Base-by-base conservation (phyloP, 2,113 vertebrate species). In the Rafetus swinhoei region DNA sequence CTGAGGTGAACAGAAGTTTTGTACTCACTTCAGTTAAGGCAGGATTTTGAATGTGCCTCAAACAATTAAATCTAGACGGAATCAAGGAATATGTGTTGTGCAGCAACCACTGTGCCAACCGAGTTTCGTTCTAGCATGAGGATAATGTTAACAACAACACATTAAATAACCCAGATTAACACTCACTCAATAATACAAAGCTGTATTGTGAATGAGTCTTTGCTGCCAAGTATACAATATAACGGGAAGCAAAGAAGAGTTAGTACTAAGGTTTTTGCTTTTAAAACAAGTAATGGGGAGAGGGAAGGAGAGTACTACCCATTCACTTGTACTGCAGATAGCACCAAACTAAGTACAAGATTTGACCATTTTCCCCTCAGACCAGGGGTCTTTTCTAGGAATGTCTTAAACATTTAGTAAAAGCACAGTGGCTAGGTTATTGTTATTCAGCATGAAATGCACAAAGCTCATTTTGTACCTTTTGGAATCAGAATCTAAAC, bases 1-100 rank as follows among this genome's bases (percentile, higher is more conserved):
- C 2, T 77, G 79, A 88, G 90, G 85, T 79, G 52, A 90, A 21
- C 81, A 84, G 29, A 16, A 60, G 69, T 80, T 56, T 60, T 9
- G 60, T 62, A 45, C 90, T 62, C 22, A 50, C 8, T 52, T 24
- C 52, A 86, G 87, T 0, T 1, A 3, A 0, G 0, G 50, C 9
- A 74, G 21, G 32, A 74, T 65, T 89, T 15, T 1, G 2, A 25
- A 81, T 55, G 2, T 84, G 19, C 2, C 9, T 87, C 86, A 85
- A 29, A 57, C 62, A n/a, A 52, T 5, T 35, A 29, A 0, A 2
- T 25, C 29, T 65, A 65, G 22, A 57, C 22, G 29, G 6, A 14
- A n/a, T 65, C 62, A 16, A 65, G 25, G 76, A 74, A 87, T 3
- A 2, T 76, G 62, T 8, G 45, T 80, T 8, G 4, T 32, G 35